Evolutionary conservation across 2,797 vertebrate species (phyloP).

Genomic region (Alca torda): DNA sequence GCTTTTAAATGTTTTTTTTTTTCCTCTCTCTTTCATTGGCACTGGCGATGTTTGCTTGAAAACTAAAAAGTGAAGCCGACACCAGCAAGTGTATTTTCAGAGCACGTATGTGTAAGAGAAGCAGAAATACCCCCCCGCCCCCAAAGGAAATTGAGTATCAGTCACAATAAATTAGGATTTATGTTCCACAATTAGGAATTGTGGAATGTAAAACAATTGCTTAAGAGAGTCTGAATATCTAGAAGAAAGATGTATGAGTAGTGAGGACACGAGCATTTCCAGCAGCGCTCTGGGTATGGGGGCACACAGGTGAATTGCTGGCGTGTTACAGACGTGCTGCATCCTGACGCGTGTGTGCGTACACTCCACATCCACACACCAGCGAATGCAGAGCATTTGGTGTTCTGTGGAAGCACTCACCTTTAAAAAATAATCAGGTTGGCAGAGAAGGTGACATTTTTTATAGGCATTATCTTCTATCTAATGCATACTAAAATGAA

Average conservation of each 20-base stretch:
- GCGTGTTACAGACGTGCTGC: not conserved
- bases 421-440: not conserved
- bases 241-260: not conserved
- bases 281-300: not conserved
- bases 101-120: not conserved
- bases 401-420: not conserved
- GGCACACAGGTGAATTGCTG: not conserved
- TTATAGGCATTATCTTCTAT: not conserved
- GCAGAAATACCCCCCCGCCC: not conserved
- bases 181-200: not conserved
- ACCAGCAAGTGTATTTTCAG: not conserved
- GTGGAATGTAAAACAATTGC: not conserved
- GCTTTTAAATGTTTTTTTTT: not conserved
- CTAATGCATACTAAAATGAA: fast-evolving
- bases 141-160: not conserved
- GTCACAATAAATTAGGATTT: conserved; percentile 2
- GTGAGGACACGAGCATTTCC: not conserved
- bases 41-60: not conserved
- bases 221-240: not conserved
- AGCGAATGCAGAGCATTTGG: not conserved
- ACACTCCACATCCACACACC: not conserved
- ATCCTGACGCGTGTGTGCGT: not conserved
- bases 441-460: not conserved
- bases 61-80: not conserved
- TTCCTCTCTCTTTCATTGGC: not conserved